Base-by-base conservation (phyloP, 2,888 invertebrate species). In the Corbicula japonica region DNA sequence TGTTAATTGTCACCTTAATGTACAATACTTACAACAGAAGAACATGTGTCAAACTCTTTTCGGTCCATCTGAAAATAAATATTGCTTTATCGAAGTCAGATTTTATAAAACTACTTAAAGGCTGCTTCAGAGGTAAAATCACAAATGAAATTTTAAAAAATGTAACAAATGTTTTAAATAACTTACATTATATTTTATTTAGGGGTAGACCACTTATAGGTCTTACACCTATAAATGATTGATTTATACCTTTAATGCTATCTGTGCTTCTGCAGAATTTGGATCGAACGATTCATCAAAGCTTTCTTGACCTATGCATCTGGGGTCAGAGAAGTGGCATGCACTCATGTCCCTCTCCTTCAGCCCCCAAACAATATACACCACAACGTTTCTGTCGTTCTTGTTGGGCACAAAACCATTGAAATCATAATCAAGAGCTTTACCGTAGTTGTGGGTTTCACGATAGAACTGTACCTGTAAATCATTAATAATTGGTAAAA, bases 341-440 rank as follows among this genome's bases (percentile, higher is more conserved):
- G 21, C 35, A 26, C 80, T 75, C 68, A 90, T 74, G 71, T 91
- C 90, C 52, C 89, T 86, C 18, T 86, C 81, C 62, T 83, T 75
- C 12, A 92, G 82, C 10, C 92, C 92, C 90, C 89, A 91, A 8
- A 86, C 88, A 32, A 91, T 82, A 62, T 83, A 69, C 6, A 91
- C 81, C 18, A 71, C 75, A 21, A 86, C 83, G 52, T 84, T 66
- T 21, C 76, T 70, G 60, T 85, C 84, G 18, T 56, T 71, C 32
- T 80, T 83, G 38, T 71, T 88, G 21, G 84, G 73, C 26, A 79
- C 70, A 72, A 90, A 90, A n/a, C 80, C 76, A 38, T 86, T 80
- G 26, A 76, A 74, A 23, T 86, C 80, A 21, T 75, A 68, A 3
- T 80, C 60, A 30, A 85, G 68, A 2, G 88, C 89, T 21, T 79